Evolutionary conservation across 2,113 vertebrate genomes (phyloP).

Genomic region (Loxodonta africana): DNA sequence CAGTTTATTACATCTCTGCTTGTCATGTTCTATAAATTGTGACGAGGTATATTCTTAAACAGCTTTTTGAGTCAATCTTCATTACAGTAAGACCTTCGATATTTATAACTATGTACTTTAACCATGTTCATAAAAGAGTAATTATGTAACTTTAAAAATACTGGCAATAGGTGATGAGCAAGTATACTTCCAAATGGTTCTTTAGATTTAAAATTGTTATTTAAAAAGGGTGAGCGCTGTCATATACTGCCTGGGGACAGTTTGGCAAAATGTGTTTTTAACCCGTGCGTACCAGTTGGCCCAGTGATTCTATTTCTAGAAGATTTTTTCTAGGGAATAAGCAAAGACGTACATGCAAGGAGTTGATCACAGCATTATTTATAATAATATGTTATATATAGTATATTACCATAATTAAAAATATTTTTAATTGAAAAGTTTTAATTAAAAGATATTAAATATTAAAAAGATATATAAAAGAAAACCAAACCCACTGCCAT

Average conservation of each 20-base stretch:
- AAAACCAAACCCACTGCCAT: too few species aligned
- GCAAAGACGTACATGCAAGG: conserved; percentile 2
- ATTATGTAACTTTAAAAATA: conserved; percentile 41
- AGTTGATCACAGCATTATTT: conserved; percentile 16
- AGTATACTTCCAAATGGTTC: background rate
- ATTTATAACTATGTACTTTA: conserved; percentile 45
- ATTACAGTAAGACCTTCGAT: conserved; percentile 18
- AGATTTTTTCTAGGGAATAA: background rate
- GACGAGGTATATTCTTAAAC: background rate
- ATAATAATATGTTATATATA: conserved; percentile 12
- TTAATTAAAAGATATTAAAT: too few species aligned
- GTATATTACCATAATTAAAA: background rate
- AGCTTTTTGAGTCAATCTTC: background rate
- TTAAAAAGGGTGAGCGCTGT: background rate
- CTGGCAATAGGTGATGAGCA: background rate
- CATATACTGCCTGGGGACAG: background rate
- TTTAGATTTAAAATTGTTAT: conserved; percentile 48
- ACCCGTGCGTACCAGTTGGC: background rate
- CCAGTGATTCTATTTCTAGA: conserved; percentile 32
- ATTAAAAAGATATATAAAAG: background rate
- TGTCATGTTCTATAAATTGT: background rate
- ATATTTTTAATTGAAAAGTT: too few species aligned
- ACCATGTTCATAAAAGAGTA: background rate
- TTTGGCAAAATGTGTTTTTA: conserved; percentile 28
- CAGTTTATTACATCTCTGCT: background rate